phyloP scores from a whole-genome alignment of 2,113 vertebrate genomes.

The Spermophilus dauricus region DNA sequence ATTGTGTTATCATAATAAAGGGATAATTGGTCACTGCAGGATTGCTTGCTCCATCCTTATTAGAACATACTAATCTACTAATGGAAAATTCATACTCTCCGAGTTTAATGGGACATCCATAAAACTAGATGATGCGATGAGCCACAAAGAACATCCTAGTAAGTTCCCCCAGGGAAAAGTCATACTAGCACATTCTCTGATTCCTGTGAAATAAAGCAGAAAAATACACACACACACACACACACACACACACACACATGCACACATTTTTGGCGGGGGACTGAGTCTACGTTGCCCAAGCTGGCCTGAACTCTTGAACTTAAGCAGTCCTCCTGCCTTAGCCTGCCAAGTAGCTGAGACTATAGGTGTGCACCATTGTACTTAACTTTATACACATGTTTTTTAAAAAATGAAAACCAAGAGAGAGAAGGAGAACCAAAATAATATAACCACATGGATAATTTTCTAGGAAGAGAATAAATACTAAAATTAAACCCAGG shows the following conservation, averaged over 20 bases:
- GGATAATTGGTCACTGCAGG: background rate
- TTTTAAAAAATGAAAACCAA: no score
- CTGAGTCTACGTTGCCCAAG: background rate
- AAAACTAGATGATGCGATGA: background rate
- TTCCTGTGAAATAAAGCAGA: background rate
- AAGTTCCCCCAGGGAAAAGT: background rate
- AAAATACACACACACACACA: background rate
- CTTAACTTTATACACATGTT: background rate
- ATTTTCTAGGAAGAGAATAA: background rate
- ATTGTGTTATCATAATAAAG: background rate
- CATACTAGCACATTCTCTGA: background rate
- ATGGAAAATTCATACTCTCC: background rate
- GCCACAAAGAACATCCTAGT: background rate
- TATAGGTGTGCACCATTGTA: background rate
- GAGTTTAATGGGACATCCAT: background rate
- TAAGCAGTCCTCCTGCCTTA: background rate
- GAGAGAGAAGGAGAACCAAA: background rate
- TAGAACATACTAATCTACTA: background rate
- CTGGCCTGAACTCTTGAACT: background rate
- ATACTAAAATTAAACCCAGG: background rate
- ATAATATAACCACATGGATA: background rate
- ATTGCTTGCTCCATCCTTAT: background rate
- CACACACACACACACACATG: background rate
- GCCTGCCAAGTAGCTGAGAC: background rate
- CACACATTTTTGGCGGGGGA: background rate